Base-by-base conservation (phyloP, 2,797 vertebrate species). In the Mastacembelus armatus region DNA sequence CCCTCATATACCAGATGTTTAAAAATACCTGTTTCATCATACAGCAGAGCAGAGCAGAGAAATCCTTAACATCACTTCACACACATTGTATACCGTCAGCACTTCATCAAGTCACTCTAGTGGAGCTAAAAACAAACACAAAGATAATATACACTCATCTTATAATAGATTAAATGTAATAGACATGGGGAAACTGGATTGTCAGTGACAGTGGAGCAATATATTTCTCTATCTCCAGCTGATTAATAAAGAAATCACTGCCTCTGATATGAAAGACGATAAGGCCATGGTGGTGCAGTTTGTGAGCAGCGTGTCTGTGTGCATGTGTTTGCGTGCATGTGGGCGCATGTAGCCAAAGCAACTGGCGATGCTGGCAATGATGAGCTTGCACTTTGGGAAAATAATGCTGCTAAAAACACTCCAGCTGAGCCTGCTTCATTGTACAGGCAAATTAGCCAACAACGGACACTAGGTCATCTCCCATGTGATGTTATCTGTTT, bases 391-490 rank as follows among this genome's bases (percentile, higher is more conserved):
- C 81, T 81, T 82, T 74, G 49, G 72, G 69, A 84, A 80, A 72
- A 82, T 66, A 35, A 81, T 27, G 72, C 57, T 2, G 74, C 80
- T 77, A 80, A 82, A 81, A 78, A 36, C 36, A 35, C 1, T 55
- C 74, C 90, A 90, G 86, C 88, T 90, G 90, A 85, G 85, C 64
- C 78, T 52, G 69, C 65, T 57, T 82, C 54, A 56, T 75, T 83
- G 67, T 82, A 61, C 45, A 50, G 60, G 65, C 83, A 84, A 66
- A 85, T 83, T 79, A 90, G 61, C 58, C 50, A 57, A 50, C 55
- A 66, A 51, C 61, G 69, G 71, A 42, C 66, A 32, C 47, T 62
- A 44, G 80, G 79, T 77, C 68, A 71, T 71, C 58, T 89, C 72
- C 78, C 77, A 59, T 63, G 62, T 71, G 76, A 74, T 40, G 26